Evolutionary conservation across 2,113 vertebrate genomes (phyloP).

Genomic region (Tonatia bakeri): DNA sequence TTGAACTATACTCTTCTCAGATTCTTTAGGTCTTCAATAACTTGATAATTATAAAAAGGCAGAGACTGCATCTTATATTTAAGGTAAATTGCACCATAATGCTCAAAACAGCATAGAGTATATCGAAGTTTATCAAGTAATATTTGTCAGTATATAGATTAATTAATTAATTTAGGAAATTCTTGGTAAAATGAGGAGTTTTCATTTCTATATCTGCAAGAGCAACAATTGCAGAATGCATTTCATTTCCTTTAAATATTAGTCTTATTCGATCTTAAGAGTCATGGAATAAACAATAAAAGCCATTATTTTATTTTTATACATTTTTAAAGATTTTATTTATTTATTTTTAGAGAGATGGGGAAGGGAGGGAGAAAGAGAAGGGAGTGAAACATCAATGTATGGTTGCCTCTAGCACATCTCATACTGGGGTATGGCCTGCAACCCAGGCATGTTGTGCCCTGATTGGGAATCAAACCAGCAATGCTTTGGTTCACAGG

Average conservation of each 20-base stretch:
- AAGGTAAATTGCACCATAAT: background rate
- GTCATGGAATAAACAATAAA: background rate
- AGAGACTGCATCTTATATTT: background rate
- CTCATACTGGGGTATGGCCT: too few species aligned
- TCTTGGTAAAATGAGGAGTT: background rate
- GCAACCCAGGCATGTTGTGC: too few species aligned
- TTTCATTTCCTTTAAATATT: slow-evolving; percentile 9
- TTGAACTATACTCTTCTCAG: background rate
- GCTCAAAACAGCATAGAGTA: background rate
- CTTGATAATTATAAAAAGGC: background rate
- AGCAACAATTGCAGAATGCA: background rate
- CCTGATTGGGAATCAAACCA: too few species aligned
- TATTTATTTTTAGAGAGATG: too few species aligned
- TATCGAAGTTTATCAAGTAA: background rate
- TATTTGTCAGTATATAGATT: background rate
- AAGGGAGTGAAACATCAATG: too few species aligned
- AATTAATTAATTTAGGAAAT: background rate
- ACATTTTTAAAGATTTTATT: too few species aligned
- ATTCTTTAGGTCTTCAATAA: background rate
- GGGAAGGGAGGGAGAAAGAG: too few species aligned
- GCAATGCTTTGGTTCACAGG: too few species aligned
- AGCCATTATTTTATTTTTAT: background rate
- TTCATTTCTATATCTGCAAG: background rate
- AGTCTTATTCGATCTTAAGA: background rate
- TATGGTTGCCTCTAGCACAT: too few species aligned